These are phyloP conservation scores for Istiophorus platypterus DNA, from an alignment of 2,113 vertebrate genomes.

Conservation along the genomic window DNA sequence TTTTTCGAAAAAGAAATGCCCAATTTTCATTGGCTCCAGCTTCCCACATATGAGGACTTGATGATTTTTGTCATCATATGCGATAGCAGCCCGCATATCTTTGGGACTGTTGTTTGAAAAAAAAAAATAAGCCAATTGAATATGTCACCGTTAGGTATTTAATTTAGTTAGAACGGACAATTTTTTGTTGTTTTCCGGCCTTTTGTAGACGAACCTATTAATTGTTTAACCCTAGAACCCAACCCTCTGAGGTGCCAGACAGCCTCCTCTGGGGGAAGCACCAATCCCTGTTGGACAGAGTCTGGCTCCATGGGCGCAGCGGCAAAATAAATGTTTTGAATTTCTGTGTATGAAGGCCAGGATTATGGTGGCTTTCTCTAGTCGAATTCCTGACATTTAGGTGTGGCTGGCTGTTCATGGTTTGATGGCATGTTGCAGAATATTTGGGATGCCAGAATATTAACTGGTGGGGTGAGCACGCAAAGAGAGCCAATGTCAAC, in stretches of 20 bases:
- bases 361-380: conserved; percentile 81
- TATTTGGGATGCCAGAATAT: conserved; percentile 85
- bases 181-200: background rate
- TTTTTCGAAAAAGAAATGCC: background rate
- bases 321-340: conserved; percentile 65
- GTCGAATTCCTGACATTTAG: conserved; percentile 78
- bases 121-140: too few relatives aligned
- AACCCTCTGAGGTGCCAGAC: background rate
- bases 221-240: background rate
- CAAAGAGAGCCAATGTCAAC: conserved; percentile 80
- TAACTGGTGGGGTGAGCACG: conserved; percentile 78
- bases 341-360: conserved; percentile 66
- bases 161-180: too few relatives aligned
- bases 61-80: background rate
- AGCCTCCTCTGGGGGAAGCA: background rate
- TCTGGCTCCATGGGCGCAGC: conserved; percentile 3
- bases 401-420: conserved; percentile 56
- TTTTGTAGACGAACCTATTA: background rate
- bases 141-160: too few relatives aligned
- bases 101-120: too few relatives aligned
- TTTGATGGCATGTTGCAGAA: conserved; percentile 80
- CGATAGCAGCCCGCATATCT: too few relatives aligned
- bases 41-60: background rate
- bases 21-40: background rate
- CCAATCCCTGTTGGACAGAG: background rate